Evolutionary conservation across 2,888 invertebrate genomes (phyloP), one percentile per base, ranked within the genome.

Genomic region (Thereva nobilitata): DNA sequence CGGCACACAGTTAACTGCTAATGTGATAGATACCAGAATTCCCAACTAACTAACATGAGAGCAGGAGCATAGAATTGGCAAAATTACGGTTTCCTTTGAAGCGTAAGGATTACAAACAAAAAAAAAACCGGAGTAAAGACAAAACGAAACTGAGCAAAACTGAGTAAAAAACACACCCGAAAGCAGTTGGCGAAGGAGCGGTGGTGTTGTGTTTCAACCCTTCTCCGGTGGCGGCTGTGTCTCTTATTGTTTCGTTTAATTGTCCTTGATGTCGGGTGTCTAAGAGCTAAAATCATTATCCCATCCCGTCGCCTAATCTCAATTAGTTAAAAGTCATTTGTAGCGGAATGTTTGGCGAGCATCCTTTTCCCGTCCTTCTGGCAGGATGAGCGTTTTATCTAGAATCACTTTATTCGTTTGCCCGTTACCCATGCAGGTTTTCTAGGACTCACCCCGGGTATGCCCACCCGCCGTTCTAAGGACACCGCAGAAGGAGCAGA

Each of bases 241-340:
- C 55, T 65, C 50, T 55, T 65, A 55, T 56, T 65, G 65, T 65
- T 65, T 65, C 65, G 56, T 65, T 65, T 65, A 65, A 65, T 65
- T 65, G 56, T 56, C 65, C 49, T 55, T 49, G 65, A 65, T 65
- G 45, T 65, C 47, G 56, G 35, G 40, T 34, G 49, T 61, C 50
- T 61, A 49, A 61, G 50, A 50, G 50, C 61, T 61, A 65, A 65
- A 65, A 65, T 65, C 55, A 65, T 65, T 65, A 65, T 56, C 49
- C 56, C 65, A 55, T 45, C 57, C 66, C 52, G 10, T 52, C 42
- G 57, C 57, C 57, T 66, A 50, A 66, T 66, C 66, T 66, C 57
- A 66, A 57, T 66, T 66, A 66, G 59, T 66, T 66, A 57, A 66
- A 66, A 66, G 57, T 66, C 66, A 66, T 66, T 66, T 59, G 44